Percentiles rank a stretch among this genome's conserved stretches.
Conservation (phyloP, 2,797 vertebrate species). For the Chiroxiphia lanceolata region DNA sequence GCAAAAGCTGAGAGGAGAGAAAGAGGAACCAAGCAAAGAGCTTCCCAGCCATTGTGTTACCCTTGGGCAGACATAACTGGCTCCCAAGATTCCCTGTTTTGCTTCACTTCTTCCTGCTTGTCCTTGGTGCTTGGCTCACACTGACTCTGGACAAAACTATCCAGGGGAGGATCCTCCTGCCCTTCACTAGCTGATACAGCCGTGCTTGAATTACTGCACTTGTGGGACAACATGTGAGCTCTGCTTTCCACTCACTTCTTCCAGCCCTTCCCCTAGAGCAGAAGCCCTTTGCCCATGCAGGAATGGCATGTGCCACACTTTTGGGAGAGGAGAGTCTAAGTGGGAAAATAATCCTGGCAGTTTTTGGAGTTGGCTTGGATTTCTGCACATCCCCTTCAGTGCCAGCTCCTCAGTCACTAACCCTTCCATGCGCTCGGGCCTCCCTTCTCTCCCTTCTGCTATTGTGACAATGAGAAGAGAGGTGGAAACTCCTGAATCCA, state of each 20-base stretch:
- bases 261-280: not conserved
- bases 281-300: not conserved
- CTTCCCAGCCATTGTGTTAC: accelerated
- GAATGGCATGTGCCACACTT: not conserved
- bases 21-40: not conserved
- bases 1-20: not conserved
- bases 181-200: not conserved
- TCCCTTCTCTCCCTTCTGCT: not conserved
- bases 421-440: not conserved
- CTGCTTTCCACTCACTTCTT: not conserved
- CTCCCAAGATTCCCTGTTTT: not conserved
- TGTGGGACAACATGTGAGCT: not conserved
- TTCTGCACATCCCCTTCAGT: not conserved
- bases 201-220: not conserved
- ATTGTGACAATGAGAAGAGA: not conserved
- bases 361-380: not conserved
- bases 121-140: not conserved
- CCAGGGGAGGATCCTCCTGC: constrained; percentile 21
- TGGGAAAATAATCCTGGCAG: not conserved
- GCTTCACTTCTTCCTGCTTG: constrained; percentile 19
- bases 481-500: not conserved
- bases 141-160: not conserved
- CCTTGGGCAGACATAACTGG: not conserved
- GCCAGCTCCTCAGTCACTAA: not conserved
- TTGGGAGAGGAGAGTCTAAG: not conserved